Evolutionary conservation across 2,888 invertebrate species (phyloP).

Genomic region (Druceiella hillmani): DNA sequence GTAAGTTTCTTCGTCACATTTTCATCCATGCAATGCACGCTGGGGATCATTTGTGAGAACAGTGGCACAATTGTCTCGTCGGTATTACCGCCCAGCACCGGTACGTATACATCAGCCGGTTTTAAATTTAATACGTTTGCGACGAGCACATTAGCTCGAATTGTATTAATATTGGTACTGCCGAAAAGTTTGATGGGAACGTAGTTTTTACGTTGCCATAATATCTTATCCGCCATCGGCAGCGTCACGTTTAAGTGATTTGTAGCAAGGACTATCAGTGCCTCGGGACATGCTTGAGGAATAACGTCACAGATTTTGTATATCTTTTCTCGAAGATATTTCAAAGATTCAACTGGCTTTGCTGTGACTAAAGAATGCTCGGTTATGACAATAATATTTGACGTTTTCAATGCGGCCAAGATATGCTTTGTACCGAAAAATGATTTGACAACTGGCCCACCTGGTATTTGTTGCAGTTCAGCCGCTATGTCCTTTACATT

Average conservation of each 20-base stretch:
- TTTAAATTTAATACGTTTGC: constrained; percentile 30
- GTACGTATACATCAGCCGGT: constrained; percentile 29
- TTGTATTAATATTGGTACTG: constrained; percentile 34
- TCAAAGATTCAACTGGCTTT: no score
- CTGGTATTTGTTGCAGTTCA: constrained; percentile 32
- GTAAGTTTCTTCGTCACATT: constrained; percentile 34
- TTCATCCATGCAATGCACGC: constrained; percentile 26
- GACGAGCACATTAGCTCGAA: constrained; percentile 29
- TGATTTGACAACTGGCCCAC: constrained; percentile 28
- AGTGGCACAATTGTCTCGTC: constrained; percentile 36
- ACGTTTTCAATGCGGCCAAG: constrained; percentile 27
- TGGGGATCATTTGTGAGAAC: constrained; percentile 34
- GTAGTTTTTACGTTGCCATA: constrained; percentile 31
- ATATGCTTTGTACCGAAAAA: constrained; percentile 29
- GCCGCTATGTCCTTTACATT: constrained; percentile 30
- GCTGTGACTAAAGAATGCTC: no score
- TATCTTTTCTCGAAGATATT: no score
- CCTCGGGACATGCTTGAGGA: constrained; percentile 31
- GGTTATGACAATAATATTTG: constrained; percentile 34
- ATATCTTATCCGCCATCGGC: constrained; percentile 33
- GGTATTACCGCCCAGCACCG: constrained; percentile 39
- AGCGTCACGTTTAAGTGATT: constrained; percentile 36
- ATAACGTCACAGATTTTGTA: constrained; percentile 29
- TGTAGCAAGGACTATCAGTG: constrained; percentile 34
- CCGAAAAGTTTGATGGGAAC: constrained; percentile 36